Percentiles rank a stretch among this genome's conserved stretches.
Conservation (phyloP, 2,113 vertebrate genomes). For the Protobothrops mucrosquamatus region DNA sequence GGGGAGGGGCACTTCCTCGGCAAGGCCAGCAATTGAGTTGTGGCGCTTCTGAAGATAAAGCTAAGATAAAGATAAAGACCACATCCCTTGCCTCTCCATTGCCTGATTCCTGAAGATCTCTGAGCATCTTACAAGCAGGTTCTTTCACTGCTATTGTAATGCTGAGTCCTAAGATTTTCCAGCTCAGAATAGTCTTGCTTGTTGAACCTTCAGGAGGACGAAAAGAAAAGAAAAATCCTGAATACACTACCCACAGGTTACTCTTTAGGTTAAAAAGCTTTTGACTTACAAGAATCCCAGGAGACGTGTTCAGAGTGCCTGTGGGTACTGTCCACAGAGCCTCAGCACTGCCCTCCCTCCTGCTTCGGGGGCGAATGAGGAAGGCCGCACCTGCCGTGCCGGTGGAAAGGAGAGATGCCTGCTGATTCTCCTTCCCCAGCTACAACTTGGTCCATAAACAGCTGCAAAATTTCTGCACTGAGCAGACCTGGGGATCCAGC, state of each 20-base stretch:
- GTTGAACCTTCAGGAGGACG: background rate
- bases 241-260: background rate
- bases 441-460: background rate
- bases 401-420: background rate
- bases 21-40: fast-evolving
- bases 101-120: background rate
- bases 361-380: background rate
- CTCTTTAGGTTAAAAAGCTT: background rate
- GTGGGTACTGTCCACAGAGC: background rate
- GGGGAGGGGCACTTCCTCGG: background rate
- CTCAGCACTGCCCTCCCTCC: background rate
- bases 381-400: background rate
- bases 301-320: background rate
- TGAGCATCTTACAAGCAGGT: background rate
- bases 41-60: fast-evolving
- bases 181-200: background rate
- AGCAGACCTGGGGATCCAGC: background rate
- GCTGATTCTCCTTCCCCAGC: background rate
- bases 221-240: too few relatives aligned
- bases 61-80: too few relatives aligned
- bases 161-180: background rate
- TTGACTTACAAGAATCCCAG: background rate
- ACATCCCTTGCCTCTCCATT: background rate
- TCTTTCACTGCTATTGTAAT: background rate
- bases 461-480: background rate